Percentiles rank a stretch among this genome's conserved stretches.
Evolutionary conservation across 2,888 invertebrate genomes (phyloP).

Genomic region (Agonopterix subpropinquella): DNA sequence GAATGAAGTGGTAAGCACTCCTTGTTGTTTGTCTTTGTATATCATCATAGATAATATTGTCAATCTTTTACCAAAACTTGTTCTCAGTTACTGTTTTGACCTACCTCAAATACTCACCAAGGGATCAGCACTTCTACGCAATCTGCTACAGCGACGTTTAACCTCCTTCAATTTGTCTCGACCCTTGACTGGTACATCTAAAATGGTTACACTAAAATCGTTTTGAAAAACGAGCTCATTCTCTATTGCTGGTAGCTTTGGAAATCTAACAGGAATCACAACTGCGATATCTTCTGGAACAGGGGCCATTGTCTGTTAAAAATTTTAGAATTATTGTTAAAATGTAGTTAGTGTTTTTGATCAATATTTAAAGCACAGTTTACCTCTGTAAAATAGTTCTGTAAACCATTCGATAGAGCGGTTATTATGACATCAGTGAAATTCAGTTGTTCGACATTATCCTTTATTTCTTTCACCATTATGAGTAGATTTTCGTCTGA

Average conservation of each 20-base stretch:
- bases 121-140: conserved; percentile 55
- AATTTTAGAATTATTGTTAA: conserved; percentile 12
- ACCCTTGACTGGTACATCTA: conserved; percentile 53
- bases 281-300: conserved; percentile 44
- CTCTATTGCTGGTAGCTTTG: conserved; percentile 16
- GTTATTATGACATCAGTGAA: conserved; percentile 65
- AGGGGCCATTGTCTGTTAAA: conserved; percentile 26
- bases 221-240: conserved; percentile 43
- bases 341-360: neutral
- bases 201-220: conserved; percentile 64
- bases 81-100: no score
- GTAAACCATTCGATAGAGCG: conserved; percentile 62
- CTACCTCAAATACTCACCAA: conserved; percentile 34
- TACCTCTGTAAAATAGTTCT: conserved; percentile 55
- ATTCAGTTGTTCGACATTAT: conserved; percentile 32
- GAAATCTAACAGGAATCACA: conserved; percentile 41
- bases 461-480: conserved; percentile 47
- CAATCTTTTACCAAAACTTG: no score
- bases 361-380: conserved; percentile 3
- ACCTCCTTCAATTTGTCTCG: conserved; percentile 32
- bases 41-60: no score
- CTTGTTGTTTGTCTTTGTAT: no score
- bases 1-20: no score
- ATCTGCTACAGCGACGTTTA: conserved; percentile 31
- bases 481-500: conserved; percentile 44